Evolutionary conservation across 2,888 invertebrate species (phyloP).

Genomic region (Microplitis manilae): DNA sequence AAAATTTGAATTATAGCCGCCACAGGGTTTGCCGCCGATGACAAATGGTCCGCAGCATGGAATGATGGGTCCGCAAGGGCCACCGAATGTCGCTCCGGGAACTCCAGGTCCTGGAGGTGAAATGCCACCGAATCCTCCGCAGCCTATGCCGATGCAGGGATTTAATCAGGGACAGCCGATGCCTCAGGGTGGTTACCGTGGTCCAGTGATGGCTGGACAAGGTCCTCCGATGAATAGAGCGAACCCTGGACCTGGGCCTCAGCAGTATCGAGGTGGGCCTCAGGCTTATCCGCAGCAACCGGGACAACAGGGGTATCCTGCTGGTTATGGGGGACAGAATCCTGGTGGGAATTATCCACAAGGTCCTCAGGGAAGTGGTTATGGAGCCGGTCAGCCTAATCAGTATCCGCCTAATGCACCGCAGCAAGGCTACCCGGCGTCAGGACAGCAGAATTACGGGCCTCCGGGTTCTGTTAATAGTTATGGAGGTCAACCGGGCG

Average conservation of each 20-base stretch:
- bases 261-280: slow-evolving; percentile 71
- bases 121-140: slow-evolving; percentile 68
- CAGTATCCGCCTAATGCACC: slow-evolving; percentile 77
- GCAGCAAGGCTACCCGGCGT: slow-evolving; percentile 78
- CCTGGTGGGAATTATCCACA: slow-evolving; percentile 76
- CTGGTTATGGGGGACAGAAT: slow-evolving; percentile 75
- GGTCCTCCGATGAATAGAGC: slow-evolving; percentile 73
- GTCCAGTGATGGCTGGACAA: slow-evolving; percentile 75
- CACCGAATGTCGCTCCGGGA: slow-evolving; percentile 62
- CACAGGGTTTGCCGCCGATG: slow-evolving; percentile 75
- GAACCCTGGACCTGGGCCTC: slow-evolving; percentile 75
- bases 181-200: slow-evolving; percentile 73
- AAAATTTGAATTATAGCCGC: slow-evolving; percentile 72
- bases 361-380: slow-evolving; percentile 74
- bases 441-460: slow-evolving; percentile 73
- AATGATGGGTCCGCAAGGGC: slow-evolving; percentile 70
- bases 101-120: slow-evolving; percentile 67
- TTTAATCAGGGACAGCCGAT: slow-evolving; percentile 70
- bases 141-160: slow-evolving; percentile 67
- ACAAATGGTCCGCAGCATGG: slow-evolving; percentile 70
- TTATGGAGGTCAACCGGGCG: slow-evolving; percentile 70
- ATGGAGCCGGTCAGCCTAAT: slow-evolving; percentile 74
- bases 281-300: slow-evolving; percentile 81
- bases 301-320: slow-evolving; percentile 76
- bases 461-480: slow-evolving; percentile 67